Evolutionary conservation across 2,113 vertebrate species (phyloP), one percentile per base, ranked within the genome.

Genomic region (Forbesichthys papilliferus): DNA sequence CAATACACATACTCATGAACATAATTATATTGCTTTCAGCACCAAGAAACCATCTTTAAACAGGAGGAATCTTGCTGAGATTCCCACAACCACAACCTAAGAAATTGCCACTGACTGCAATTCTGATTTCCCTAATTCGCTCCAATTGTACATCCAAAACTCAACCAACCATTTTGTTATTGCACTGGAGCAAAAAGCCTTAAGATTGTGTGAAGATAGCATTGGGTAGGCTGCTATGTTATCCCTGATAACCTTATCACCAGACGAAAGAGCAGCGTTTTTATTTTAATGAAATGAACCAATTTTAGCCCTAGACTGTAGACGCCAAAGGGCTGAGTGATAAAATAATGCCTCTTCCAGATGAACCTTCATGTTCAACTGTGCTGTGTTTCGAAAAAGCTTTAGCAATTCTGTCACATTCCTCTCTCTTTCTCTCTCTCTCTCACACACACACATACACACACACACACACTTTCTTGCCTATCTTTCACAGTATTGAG

Each of bases 41-140:
- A 42, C 75, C 79, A 82, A 85, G 85, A 82, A 84, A 83, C 78
- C 67, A 71, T 63, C 81, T 78, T 83, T 64, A 78, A 46, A 81
- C 64, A 77, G 47, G 6, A 72, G 74, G 59, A 68, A 84, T 87
- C 74, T 86, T 65, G 66, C 74, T 65, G 80, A 85, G 81, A 83
- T 87, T 87, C 81, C 76, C 77, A 61, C 69, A 66, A 74, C 81
- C 81, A 82, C 80, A 86, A 82, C 61, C 75, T 83, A 79, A 61
- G 71, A 86, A 89, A 89, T 84, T 84, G 84, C 84, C 63, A 49
- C 70, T 63, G 83, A 88, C 82, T 85, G 75, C 11, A 80, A 77
- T 68, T 81, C 77, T 80, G 73, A 88, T 86, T 87, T 84, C 77
- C 85, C 80, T 90, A 88, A 86, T 87, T 88, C 78, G 82, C 77